Evolutionary conservation across 2,113 vertebrate genomes (phyloP).

Genomic region (Mola mola): DNA sequence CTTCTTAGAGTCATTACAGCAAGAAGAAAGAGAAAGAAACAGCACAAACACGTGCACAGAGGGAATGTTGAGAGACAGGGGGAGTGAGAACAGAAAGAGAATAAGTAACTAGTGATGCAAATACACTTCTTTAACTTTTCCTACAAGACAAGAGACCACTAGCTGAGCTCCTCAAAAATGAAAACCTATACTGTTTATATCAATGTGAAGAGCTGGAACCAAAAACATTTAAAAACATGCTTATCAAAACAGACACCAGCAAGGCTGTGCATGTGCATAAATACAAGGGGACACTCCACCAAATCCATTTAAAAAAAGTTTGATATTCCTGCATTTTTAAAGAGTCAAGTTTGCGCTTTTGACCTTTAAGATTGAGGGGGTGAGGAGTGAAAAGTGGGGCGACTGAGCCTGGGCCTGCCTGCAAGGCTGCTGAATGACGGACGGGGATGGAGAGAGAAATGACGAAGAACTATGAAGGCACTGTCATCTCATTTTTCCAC

Average conservation of each 20-base stretch:
- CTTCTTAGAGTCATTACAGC: slow-evolving; percentile 12
- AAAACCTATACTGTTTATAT: slow-evolving; percentile 66
- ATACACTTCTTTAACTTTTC: slow-evolving; percentile 57
- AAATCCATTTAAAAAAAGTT: slow-evolving; percentile 15
- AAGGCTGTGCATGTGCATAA: background rate
- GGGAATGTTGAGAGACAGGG: background rate
- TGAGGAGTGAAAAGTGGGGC: slow-evolving; percentile 65
- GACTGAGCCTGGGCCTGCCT: slow-evolving; percentile 38
- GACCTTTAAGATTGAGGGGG: slow-evolving; percentile 71
- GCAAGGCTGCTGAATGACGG: slow-evolving; percentile 58
- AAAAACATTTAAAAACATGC: slow-evolving; percentile 16
- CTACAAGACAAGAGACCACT: slow-evolving; percentile 63
- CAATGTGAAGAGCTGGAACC: slow-evolving; percentile 42
- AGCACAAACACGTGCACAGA: background rate
- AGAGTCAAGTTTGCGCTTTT: slow-evolving; percentile 41
- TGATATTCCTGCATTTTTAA: slow-evolving; percentile 53
- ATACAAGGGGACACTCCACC: slow-evolving; percentile 1
- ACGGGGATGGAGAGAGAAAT: slow-evolving; percentile 43
- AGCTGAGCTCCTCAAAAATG: slow-evolving; percentile 63
- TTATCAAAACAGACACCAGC: background rate
- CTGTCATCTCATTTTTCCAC: slow-evolving; percentile 63
- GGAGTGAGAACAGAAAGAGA: slow-evolving; percentile 28
- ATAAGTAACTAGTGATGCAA: slow-evolving; percentile 52
- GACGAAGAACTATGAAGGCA: slow-evolving; percentile 57
- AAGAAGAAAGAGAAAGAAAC: slow-evolving; percentile 7